These are phyloP conservation scores for Gallinago jamesoni DNA, from an alignment of 2,113 vertebrate genomes.

Conservation along the genomic window DNA sequence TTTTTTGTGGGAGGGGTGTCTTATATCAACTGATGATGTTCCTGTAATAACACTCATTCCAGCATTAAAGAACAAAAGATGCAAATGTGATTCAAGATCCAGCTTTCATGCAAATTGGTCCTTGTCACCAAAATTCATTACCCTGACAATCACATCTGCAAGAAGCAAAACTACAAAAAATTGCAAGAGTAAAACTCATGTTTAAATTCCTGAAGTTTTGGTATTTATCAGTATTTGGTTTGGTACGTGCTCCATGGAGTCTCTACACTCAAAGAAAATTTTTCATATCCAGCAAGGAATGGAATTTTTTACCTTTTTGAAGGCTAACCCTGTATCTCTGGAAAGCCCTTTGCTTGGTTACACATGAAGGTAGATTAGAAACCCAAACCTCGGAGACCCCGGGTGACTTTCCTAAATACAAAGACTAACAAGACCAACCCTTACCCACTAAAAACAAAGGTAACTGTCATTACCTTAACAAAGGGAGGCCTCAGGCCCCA, in stretches of 20 bases:
- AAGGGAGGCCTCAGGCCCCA: neutral
- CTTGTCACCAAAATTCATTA: conserved; percentile 14
- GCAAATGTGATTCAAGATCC: neutral
- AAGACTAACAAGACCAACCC: neutral
- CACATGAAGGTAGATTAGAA: neutral
- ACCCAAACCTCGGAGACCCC: neutral
- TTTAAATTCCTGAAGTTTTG: neutral
- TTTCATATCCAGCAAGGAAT: neutral
- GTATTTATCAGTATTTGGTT: neutral
- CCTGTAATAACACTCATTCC: neutral
- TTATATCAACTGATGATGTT: neutral
- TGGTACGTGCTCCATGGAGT: neutral
- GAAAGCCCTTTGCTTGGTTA: neutral
- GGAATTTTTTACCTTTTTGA: neutral
- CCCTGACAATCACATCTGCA: neutral
- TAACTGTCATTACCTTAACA: neutral
- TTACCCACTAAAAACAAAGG: neutral
- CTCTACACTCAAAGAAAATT: neutral
- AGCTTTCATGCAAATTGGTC: conserved; percentile 23
- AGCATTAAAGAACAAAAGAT: conserved; percentile 32
- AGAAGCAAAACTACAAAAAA: neutral
- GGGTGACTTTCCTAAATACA: neutral
- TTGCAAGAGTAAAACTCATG: neutral
- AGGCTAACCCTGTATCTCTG: neutral
- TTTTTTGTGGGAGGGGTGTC: neutral